Evolutionary conservation across 2,888 invertebrate genomes (phyloP).

Genomic region (Conomelus anceps): DNA sequence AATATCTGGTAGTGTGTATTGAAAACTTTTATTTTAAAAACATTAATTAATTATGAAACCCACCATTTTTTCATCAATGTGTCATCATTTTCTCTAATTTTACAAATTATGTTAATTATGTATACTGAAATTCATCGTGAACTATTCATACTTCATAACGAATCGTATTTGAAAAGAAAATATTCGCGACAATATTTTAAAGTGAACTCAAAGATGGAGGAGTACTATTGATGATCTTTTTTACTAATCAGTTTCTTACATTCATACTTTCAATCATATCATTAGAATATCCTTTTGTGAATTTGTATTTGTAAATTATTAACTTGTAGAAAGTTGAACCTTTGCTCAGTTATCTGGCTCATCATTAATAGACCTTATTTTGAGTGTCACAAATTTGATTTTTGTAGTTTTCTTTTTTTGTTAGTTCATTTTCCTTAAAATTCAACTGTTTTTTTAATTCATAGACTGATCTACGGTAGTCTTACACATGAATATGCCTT

Average conservation of each 20-base stretch:
- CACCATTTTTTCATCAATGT: too few species aligned
- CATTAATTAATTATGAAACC: too few species aligned
- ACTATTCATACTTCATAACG: too few species aligned
- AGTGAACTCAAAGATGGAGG: too few species aligned
- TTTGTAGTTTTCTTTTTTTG: not conserved
- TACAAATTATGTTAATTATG: too few species aligned
- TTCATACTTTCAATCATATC: not conserved
- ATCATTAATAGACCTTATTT: not conserved
- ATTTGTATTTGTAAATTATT: not conserved
- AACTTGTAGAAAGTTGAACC: not conserved
- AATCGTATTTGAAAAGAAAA: too few species aligned
- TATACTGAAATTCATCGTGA: too few species aligned
- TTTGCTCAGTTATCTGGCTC: not conserved
- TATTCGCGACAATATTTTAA: too few species aligned
- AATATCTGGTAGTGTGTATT: too few species aligned
- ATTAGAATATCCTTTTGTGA: not conserved
- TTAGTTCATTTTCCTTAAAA: not conserved
- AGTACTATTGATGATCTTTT: not conserved
- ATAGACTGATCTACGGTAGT: not conserved
- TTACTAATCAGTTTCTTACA: not conserved
- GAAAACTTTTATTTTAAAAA: too few species aligned
- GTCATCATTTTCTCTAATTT: too few species aligned
- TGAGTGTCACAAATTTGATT: not conserved
- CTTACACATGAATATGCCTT: not conserved
- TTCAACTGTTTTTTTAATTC: not conserved